Conservation (phyloP, 64 coral and sea anemone genomes). For the Catalaphyllia jardinei region DNA sequence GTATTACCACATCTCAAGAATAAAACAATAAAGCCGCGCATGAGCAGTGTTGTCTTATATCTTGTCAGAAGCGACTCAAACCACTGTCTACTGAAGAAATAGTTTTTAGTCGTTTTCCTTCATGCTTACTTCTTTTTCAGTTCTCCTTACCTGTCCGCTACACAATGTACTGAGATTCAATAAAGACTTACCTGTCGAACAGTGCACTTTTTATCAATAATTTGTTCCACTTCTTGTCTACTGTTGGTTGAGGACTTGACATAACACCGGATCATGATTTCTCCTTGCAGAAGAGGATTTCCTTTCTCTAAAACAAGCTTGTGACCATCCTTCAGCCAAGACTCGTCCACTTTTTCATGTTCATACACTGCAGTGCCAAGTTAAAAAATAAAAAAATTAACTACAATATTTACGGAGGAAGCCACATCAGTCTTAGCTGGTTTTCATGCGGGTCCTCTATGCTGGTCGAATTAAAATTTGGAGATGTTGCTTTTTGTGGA, state of each 20-base stretch:
- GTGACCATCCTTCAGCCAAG: slow-evolving; percentile 17
- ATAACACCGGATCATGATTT: slow-evolving; percentile 49
- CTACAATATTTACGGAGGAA: no score
- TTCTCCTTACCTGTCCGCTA: background rate
- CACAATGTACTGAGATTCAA: background rate
- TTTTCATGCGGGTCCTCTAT: no score
- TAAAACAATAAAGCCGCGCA: background rate
- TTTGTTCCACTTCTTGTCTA: slow-evolving; percentile 43
- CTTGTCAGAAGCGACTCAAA: no score
- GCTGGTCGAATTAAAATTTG: no score
- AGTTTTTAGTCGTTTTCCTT: no score
- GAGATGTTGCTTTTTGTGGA: no score
- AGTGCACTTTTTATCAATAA: slow-evolving; percentile 15
- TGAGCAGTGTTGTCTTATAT: background rate
- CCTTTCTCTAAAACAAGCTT: slow-evolving; percentile 31
- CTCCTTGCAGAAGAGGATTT: slow-evolving; percentile 4
- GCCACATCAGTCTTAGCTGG: no score
- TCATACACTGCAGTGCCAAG: slow-evolving; percentile 43
- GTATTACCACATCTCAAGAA: no score
- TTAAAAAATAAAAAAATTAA: background rate
- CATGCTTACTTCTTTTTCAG: no score
- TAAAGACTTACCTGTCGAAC: slow-evolving; percentile 13
- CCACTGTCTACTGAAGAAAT: no score
- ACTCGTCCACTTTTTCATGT: slow-evolving; percentile 25
- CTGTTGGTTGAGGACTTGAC: background rate